phyloP scores from a whole-genome alignment of 1,140 invertebrate species.

The Idris sp. region DNA sequence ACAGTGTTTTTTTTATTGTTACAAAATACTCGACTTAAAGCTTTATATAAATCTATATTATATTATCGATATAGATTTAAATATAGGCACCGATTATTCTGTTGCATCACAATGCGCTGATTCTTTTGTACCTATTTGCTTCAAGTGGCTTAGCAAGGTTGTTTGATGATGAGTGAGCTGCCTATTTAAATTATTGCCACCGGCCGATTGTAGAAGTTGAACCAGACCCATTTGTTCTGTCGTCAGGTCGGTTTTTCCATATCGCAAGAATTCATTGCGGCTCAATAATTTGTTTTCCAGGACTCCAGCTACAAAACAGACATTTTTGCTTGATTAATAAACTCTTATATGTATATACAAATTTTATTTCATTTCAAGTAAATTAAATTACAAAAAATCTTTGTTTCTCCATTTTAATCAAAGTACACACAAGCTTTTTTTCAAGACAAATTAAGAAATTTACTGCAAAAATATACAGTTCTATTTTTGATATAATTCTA shows the following conservation, averaged over 20 bases:
- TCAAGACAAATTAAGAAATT: too few species aligned
- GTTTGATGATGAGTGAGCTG: slow-evolving; percentile 84
- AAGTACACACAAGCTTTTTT: too few species aligned
- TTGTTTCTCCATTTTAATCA: too few species aligned
- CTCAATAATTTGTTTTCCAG: slow-evolving; percentile 83
- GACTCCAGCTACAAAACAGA: slow-evolving; percentile 69
- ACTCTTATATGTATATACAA: not conserved
- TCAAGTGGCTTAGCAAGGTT: slow-evolving; percentile 81
- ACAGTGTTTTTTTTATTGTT: slow-evolving; percentile 69
- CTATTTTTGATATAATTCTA: too few species aligned
- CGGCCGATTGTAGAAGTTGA: slow-evolving; percentile 81
- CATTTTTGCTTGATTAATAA: not conserved
- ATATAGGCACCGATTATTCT: slow-evolving; percentile 72
- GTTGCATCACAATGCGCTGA: slow-evolving; percentile 59
- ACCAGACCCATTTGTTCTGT: slow-evolving; percentile 81
- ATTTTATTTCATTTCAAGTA: not conserved
- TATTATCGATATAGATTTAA: slow-evolving; percentile 73
- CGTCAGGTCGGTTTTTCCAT: slow-evolving; percentile 81
- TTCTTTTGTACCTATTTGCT: slow-evolving; percentile 78
- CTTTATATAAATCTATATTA: slow-evolving; percentile 72
- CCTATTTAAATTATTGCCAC: slow-evolving; percentile 79
- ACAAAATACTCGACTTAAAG: slow-evolving; percentile 72
- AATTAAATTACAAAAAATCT: too few species aligned
- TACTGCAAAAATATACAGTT: too few species aligned
- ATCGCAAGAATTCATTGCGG: slow-evolving; percentile 82